Evolutionary conservation across 1,140 invertebrate species (phyloP).

Genomic region (Branchinecta lynchi): DNA sequence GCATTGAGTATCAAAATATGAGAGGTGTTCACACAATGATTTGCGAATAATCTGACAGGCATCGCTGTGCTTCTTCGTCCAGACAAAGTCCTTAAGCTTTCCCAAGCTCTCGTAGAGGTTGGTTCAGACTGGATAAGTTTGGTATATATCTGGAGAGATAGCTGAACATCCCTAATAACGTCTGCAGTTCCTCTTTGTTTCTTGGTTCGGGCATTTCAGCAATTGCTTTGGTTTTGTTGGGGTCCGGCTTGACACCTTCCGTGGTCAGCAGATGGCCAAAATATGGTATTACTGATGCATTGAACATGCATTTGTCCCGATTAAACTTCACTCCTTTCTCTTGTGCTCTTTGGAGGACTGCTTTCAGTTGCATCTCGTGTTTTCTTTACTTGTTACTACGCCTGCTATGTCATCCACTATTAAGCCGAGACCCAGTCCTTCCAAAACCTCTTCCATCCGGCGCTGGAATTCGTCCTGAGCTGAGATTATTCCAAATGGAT

Average conservation of each 20-base stretch:
- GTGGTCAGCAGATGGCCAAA: constrained; percentile 30
- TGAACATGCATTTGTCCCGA: constrained; percentile 26
- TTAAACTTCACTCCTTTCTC: constrained; percentile 24
- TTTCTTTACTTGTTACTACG: constrained; percentile 6
- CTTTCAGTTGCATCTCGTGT: constrained; percentile 6
- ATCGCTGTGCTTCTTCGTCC: constrained; percentile 8
- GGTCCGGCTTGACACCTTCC: constrained; percentile 29
- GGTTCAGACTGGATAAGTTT: constrained; percentile 16
- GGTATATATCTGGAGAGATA: constrained; percentile 32
- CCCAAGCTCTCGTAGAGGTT: constrained; percentile 8
- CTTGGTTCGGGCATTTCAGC: constrained; percentile 25
- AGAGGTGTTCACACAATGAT: neutral
- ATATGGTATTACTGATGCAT: constrained; percentile 26
- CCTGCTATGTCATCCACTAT: constrained; percentile 8
- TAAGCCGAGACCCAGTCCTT: constrained; percentile 8
- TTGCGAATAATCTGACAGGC: constrained; percentile 1
- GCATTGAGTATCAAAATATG: neutral
- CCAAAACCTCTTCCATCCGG: neutral
- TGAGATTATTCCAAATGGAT: constrained; percentile 9
- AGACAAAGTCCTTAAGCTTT: constrained; percentile 9
- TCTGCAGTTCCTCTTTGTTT: constrained; percentile 27
- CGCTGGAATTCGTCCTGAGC: constrained; percentile 4
- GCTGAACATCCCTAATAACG: constrained; percentile 31
- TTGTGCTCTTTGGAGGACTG: constrained; percentile 4
- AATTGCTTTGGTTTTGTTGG: constrained; percentile 29